Conservation (phyloP, 2,888 invertebrate genomes). For the Lepidochitona cinerea region DNA sequence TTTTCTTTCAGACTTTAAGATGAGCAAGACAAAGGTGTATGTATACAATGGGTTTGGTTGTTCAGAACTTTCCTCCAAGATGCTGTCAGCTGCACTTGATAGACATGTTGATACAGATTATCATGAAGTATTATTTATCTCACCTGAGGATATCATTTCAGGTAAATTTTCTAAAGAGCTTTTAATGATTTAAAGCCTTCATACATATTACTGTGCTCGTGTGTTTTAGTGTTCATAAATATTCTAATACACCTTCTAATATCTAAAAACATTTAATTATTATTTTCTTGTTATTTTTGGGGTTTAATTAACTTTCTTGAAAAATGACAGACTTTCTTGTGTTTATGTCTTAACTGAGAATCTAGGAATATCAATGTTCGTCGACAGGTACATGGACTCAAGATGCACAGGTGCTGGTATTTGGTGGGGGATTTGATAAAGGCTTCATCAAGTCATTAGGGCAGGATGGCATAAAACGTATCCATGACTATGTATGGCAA, state of each 20-base stretch:
- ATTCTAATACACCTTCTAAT: no score
- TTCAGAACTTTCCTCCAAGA: neutral
- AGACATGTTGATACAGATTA: slow-evolving; percentile 16
- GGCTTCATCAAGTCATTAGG: slow-evolving; percentile 56
- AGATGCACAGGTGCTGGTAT: slow-evolving; percentile 37
- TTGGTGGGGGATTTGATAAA: slow-evolving; percentile 66
- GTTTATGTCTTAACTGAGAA: no score
- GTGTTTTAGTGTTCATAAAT: no score
- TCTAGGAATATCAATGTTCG: no score
- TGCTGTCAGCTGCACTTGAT: slow-evolving; percentile 24
- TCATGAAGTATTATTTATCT: slow-evolving; percentile 33
- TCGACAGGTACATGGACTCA: neutral
- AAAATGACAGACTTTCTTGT: no score
- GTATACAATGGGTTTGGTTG: slow-evolving; percentile 34
- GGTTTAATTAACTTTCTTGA: no score
- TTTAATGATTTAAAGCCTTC: no score
- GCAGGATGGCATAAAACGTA: slow-evolving; percentile 37
- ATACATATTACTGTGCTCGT: no score
- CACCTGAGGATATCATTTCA: slow-evolving; percentile 46
- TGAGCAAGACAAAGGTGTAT: slow-evolving; percentile 17
- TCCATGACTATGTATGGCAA: slow-evolving; percentile 49
- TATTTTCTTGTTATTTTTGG: no score
- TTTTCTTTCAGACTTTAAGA: neutral
- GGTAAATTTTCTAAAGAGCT: no score
- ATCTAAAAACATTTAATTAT: no score